phyloP scores from a whole-genome alignment of 2,113 vertebrate genomes.

The Prinia subflava region DNA sequence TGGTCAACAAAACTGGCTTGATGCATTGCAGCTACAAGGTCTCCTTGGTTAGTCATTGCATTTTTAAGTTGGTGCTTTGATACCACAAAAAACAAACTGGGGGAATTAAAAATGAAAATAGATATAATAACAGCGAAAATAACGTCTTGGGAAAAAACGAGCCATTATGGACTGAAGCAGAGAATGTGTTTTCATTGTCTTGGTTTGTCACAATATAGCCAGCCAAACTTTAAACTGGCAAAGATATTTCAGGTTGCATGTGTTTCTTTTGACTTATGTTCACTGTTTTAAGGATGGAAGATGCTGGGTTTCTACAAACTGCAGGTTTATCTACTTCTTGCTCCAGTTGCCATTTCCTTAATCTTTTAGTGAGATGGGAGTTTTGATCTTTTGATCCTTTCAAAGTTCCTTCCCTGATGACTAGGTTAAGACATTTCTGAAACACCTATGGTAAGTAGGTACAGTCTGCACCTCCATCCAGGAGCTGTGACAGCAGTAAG shows the following conservation, averaged over 20 bases:
- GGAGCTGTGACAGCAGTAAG: neutral
- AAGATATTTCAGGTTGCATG: neutral
- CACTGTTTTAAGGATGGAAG: neutral
- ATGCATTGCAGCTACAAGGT: constrained; percentile 25
- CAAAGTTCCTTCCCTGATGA: neutral
- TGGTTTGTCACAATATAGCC: neutral
- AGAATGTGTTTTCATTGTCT: neutral
- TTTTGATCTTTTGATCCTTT: neutral
- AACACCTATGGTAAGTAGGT: neutral
- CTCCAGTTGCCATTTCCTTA: neutral
- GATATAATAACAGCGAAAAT: neutral
- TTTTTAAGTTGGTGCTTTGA: neutral
- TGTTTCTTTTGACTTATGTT: neutral
- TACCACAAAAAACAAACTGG: neutral
- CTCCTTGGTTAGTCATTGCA: constrained; percentile 24
- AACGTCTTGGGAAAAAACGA: neutral
- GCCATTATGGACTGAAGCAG: neutral
- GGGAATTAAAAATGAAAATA: neutral
- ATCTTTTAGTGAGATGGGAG: neutral
- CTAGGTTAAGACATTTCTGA: neutral
- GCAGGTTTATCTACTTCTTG: neutral
- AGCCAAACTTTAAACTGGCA: neutral
- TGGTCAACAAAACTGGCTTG: constrained; percentile 2
- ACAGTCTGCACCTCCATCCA: neutral
- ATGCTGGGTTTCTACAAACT: neutral